Evolutionary conservation across 92 coral and sea anemone species (phyloP).

Genomic region (Bergia puertoricense): DNA sequence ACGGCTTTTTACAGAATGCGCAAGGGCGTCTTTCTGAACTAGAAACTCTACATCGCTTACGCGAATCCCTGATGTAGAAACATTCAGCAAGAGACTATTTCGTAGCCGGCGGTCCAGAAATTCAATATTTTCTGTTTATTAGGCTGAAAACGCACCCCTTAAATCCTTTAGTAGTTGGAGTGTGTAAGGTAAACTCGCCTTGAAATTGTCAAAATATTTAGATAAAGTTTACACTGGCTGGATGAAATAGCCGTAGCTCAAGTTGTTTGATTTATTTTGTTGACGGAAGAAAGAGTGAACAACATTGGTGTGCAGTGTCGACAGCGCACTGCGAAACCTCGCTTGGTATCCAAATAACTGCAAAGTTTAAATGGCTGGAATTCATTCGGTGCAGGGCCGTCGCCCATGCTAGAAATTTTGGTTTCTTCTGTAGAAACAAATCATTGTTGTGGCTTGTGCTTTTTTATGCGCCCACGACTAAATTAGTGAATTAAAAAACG

Average conservation of each 20-base stretch:
- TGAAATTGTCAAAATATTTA: slow-evolving; percentile 30
- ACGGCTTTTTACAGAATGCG: not conserved
- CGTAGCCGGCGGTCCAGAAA: slow-evolving; percentile 29
- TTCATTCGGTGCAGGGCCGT: not conserved
- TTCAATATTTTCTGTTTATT: not conserved
- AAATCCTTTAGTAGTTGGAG: not conserved
- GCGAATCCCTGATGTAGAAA: not conserved
- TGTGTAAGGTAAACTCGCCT: slow-evolving; percentile 7
- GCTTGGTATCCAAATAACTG: slow-evolving; percentile 3
- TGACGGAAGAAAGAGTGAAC: not conserved
- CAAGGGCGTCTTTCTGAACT: not conserved
- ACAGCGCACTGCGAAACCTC: slow-evolving; percentile 4
- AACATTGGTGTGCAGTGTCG: not conserved
- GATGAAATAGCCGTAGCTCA: slow-evolving; percentile 1
- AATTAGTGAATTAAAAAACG: slow-evolving; percentile 11
- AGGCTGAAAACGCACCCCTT: not conserved
- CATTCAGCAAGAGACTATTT: not conserved
- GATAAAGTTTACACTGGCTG: not conserved
- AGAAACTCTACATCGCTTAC: slow-evolving; percentile 15
- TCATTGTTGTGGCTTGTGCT: no score
- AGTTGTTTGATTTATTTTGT: not conserved
- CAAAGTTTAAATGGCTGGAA: slow-evolving; percentile 23
- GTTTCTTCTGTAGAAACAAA: not conserved
- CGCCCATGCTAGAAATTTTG: not conserved
- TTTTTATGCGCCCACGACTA: not conserved